Evolutionary conservation across 2,888 invertebrate genomes (phyloP), one percentile per base, ranked within the genome.

Genomic region (Lycia hirtaria): DNA sequence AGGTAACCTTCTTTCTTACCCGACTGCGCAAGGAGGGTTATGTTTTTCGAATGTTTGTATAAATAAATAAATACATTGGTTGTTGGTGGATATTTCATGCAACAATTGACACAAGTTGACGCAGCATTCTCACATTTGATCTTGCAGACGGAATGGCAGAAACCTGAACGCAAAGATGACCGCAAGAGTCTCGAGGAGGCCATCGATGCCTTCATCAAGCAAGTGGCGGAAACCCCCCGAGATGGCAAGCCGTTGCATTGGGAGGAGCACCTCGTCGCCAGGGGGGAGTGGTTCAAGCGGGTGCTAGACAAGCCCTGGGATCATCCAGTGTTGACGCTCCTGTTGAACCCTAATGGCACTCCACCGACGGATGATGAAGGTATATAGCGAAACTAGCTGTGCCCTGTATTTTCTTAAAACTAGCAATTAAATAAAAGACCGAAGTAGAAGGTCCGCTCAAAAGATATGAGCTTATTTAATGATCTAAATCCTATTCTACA

Each of bases 201-300:
- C 0, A 84, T 92, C 62, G 71, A 82, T 26, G 67, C 51, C 3
- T 84, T 83, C 71, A 82, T 92, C 76, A 62, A 76, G 60, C 78
- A 76, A 54, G 66, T 82, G 64, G 79, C 89, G 60, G 65, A 79
- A 64, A 67, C 78, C 65, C 68, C 75, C 72, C 73, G 83, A 69
- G 69, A 87, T 83, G 87, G 93, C 80, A 57, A 59, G 58, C 1
- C 78, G n/a, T n/a, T 71, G 1, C 59, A 60, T 0, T 90, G 88
- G 89, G 86, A 86, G 76, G 43, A 15, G 1, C 78, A 80, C 76
- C 79, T 94, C 70, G 86, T 93, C 72, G 87, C 91, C 67, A 87
- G 93, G 58, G 94, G 93, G 52, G 85, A 91, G 73, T 94, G 94
- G 94, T 93, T 93, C 75, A 90, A 87, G 71, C 78, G 76, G 40